Base-by-base conservation (phyloP, 2,888 invertebrate species). In the Thysanoteuthis rhombus region DNA sequence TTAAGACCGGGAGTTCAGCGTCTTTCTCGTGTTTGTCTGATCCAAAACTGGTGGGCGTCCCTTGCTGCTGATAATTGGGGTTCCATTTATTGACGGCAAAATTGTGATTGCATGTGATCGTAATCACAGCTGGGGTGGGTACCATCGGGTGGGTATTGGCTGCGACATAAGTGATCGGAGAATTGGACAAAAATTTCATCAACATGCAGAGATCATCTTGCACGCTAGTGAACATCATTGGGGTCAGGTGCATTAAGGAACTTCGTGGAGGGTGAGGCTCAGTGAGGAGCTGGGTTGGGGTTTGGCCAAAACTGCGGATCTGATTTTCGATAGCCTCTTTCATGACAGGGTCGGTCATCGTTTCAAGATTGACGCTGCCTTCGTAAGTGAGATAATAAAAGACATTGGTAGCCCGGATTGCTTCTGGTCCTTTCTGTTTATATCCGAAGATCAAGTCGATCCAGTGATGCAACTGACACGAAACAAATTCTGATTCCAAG, bases 371-470 rank as follows among this genome's bases (percentile, higher is more conserved):
- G 3, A 99, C 99, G 95, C 98, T 99, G 93, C 99, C 99, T 97
- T 99, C 99, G 97, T 99, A 99, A 0, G 99, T 99, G 94, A 99
- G 98, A 97, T 99, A 99, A 97, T 99, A 99, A 97, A 99, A 99
- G 38, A 99, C 99, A 97, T 99, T 99, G 36, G 99, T 99, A 3
- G 99, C 99, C 93, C 99, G 98, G 89, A 99, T 98, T 2, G 99
- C 99, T 97, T 99, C 99, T 0, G 99, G 99, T 90, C 99, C 98
- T 98, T 99, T 98, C 97, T 99, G 99, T 97, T 99, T 99, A 97
- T 99, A 99, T 95, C 99, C 99, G 97, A 99, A 99, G 96, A 99
- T 99, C 95, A 99, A 98, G 97, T 99, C 99, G 96, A 99, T 99
- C 99, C 99, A 99, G 97, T 99, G 99, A 97, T 99, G 99, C 95